Percentiles rank a stretch among this genome's conserved stretches.
Evolutionary conservation across 2,797 vertebrate species (phyloP).

Genomic region (Sebastes nivosus): DNA sequence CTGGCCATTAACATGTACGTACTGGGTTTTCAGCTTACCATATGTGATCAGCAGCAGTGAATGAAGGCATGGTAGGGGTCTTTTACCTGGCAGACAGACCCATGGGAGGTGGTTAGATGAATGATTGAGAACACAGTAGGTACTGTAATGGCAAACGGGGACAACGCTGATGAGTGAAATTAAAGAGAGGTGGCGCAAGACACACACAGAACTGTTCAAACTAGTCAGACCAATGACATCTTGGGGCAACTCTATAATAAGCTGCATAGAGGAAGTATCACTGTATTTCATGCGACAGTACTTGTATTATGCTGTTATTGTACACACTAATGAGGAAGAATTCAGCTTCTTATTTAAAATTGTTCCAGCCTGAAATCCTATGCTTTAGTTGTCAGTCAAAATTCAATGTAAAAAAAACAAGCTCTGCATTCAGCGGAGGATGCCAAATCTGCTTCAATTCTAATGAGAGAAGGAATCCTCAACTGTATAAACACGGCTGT

Average conservation of each 20-base stretch:
- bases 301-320: not conserved
- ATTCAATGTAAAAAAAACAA: constrained; percentile 2
- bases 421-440: not conserved
- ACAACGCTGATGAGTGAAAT: constrained; percentile 31
- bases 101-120: constrained; percentile 3
- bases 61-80: constrained; percentile 24
- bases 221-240: not conserved
- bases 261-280: not conserved
- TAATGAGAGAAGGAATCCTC: constrained; percentile 40
- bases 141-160: not conserved
- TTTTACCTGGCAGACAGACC: constrained; percentile 34
- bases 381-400: not conserved
- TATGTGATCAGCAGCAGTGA: constrained; percentile 23
- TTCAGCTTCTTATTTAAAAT: not conserved
- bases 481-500: constrained; percentile 25
- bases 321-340: not conserved
- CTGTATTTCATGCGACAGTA: not conserved
- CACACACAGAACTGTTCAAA: constrained; percentile 6
- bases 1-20: constrained; percentile 27
- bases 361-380: not conserved
- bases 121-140: constrained; percentile 25
- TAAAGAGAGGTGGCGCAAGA: constrained; percentile 9
- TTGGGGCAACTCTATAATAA: not conserved
- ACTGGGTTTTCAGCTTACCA: constrained; percentile 7
- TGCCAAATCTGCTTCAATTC: constrained; percentile 9